Evolutionary conservation across 2,797 vertebrate species (phyloP).

Genomic region (Naso thynnoides): DNA sequence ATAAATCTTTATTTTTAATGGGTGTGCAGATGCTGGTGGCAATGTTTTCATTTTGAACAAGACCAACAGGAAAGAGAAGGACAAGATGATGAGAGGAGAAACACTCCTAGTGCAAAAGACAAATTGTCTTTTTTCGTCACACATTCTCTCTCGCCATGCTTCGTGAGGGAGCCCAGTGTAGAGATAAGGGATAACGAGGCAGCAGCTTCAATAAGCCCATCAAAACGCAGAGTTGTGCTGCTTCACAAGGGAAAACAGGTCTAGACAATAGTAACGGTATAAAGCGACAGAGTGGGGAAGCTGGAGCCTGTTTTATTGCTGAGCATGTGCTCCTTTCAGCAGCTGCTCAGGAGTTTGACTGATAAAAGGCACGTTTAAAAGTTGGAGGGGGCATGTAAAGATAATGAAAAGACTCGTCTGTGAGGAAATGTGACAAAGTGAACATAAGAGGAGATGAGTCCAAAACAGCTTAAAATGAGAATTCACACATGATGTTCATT

Average conservation of each 20-base stretch:
- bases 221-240: constrained; percentile 54
- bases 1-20: neutral
- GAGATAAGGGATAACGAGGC: constrained; percentile 70
- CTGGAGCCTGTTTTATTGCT: constrained; percentile 55
- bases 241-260: constrained; percentile 62
- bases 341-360: constrained; percentile 38
- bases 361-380: constrained; percentile 59
- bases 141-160: constrained; percentile 28
- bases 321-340: constrained; percentile 49
- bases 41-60: constrained; percentile 15
- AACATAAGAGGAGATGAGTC: constrained; percentile 15
- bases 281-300: constrained; percentile 42
- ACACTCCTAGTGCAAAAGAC: constrained; percentile 15
- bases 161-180: constrained; percentile 52
- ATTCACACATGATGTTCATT: constrained; percentile 14
- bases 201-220: constrained; percentile 64
- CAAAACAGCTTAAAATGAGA: constrained; percentile 29
- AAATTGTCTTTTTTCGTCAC: constrained; percentile 31
- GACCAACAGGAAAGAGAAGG: constrained; percentile 6
- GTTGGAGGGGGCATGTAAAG: constrained; percentile 26
- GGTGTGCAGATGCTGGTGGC: neutral
- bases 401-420: constrained; percentile 47
- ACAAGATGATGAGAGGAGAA: constrained; percentile 21
- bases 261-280: constrained; percentile 57
- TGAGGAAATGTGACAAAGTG: constrained; percentile 20